These are phyloP conservation scores for Drosophila pseudoananassae DNA, from an alignment of 1,140 invertebrate genomes.

Conservation along the genomic window DNA sequence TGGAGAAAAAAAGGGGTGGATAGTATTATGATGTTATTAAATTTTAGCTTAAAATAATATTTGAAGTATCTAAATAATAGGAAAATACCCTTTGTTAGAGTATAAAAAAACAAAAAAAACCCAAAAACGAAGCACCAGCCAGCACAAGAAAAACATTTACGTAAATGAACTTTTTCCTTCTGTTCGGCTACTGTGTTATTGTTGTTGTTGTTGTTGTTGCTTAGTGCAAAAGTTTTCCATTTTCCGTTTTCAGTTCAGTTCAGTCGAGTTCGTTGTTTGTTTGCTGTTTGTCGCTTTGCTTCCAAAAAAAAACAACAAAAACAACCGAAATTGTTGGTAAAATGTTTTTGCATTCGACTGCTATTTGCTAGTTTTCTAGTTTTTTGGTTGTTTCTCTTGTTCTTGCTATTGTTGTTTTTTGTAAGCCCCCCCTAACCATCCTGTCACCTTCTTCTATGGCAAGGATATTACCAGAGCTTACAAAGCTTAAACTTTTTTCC, in stretches of 20 bases:
- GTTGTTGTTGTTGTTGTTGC: slow-evolving; percentile 19
- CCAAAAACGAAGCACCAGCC: slow-evolving; percentile 20
- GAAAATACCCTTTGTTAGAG: not conserved
- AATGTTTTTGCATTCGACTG: slow-evolving; percentile 66
- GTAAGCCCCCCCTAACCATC: slow-evolving; percentile 11
- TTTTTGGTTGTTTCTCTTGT: slow-evolving; percentile 30
- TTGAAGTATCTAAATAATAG: slow-evolving; percentile 1
- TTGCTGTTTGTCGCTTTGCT: slow-evolving; percentile 45
- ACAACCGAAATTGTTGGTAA: slow-evolving; percentile 25
- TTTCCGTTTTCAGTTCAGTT: slow-evolving; percentile 36
- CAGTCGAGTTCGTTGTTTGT: slow-evolving; percentile 49
- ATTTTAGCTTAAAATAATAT: no score
- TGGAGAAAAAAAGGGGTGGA: no score
- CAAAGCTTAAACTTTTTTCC: not conserved
- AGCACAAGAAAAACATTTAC: slow-evolving; percentile 69
- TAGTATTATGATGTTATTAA: no score
- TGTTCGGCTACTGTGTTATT: slow-evolving; percentile 31
- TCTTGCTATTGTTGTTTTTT: slow-evolving; percentile 11
- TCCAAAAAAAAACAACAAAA: slow-evolving; percentile 8
- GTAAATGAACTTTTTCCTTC: slow-evolving; percentile 75
- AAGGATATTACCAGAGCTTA: slow-evolving; percentile 27
- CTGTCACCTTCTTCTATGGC: slow-evolving; percentile 24
- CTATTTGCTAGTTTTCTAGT: slow-evolving; percentile 64
- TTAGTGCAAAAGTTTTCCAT: slow-evolving; percentile 45
- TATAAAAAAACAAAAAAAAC: slow-evolving; percentile 16